Conservation (phyloP, 2,113 vertebrate genomes). For the Amphilophus citrinellus region DNA sequence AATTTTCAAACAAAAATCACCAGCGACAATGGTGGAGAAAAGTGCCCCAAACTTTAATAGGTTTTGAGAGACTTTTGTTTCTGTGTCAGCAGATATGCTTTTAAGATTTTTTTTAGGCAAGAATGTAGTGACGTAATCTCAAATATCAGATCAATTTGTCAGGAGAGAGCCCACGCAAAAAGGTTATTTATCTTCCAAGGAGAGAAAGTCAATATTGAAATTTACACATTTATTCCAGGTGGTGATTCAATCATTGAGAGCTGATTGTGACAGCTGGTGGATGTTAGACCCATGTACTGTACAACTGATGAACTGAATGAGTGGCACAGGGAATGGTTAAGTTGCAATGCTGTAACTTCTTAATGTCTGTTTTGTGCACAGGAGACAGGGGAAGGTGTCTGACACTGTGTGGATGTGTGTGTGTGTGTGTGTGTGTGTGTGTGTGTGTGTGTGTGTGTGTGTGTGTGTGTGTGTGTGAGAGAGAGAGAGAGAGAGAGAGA, state of each 20-base stretch:
- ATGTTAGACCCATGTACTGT: slow-evolving; percentile 47
- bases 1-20: too few relatives aligned
- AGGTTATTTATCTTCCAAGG: too few relatives aligned
- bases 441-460: too few relatives aligned
- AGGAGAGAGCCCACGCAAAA: too few relatives aligned
- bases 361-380: slow-evolving; percentile 51
- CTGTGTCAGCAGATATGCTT: too few relatives aligned
- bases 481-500: not conserved
- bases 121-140: too few relatives aligned
- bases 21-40: too few relatives aligned
- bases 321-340: not conserved
- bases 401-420: slow-evolving; percentile 28
- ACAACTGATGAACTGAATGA: not conserved
- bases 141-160: too few relatives aligned
- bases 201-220: slow-evolving; percentile 22
- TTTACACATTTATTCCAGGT: slow-evolving; percentile 28
- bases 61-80: too few relatives aligned
- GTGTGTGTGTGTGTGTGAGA: not conserved
- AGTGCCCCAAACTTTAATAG: too few relatives aligned
- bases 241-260: slow-evolving; percentile 17
- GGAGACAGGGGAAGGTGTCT: slow-evolving; percentile 16
- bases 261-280: slow-evolving; percentile 45
- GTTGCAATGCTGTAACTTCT: slow-evolving; percentile 51
- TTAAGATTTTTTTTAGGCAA: too few relatives aligned
- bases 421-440: not conserved